phyloP scores from a whole-genome alignment of 2,797 vertebrate genomes.

The Mallotus villosus region DNA sequence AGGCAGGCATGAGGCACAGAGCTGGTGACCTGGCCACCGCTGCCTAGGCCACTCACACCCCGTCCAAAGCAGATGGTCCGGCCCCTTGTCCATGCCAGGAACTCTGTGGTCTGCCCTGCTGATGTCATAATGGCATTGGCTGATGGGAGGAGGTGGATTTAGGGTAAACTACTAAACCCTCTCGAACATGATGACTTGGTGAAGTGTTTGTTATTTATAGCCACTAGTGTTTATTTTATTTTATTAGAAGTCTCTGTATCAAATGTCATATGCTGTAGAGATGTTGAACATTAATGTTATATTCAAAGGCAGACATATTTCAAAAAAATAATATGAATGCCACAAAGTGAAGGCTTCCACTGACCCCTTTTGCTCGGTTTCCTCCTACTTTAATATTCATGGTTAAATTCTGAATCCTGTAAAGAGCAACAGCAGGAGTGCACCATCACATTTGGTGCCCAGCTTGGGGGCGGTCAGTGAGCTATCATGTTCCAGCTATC shows the following conservation, averaged over 20 bases:
- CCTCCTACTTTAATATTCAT: constrained; percentile 66
- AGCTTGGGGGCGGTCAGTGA: constrained; percentile 77
- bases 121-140: constrained; percentile 57
- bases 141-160: constrained; percentile 34
- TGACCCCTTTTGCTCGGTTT: constrained; percentile 54
- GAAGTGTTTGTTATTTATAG: constrained; percentile 15
- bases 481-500: constrained; percentile 77
- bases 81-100: constrained; percentile 61
- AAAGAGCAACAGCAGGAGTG: constrained; percentile 77
- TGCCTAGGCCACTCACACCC: constrained; percentile 58
- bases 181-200: constrained; percentile 20
- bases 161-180: constrained; percentile 15
- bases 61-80: constrained; percentile 74
- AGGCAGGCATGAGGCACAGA: constrained; percentile 66
- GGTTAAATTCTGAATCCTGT: constrained; percentile 75
- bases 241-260: not conserved
- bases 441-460: constrained; percentile 84
- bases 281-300: not conserved
- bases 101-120: constrained; percentile 51
- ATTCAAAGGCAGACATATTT: constrained; percentile 2
- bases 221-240: not conserved
- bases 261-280: not conserved
- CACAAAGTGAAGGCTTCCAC: constrained; percentile 62
- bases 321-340: constrained; percentile 32
- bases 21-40: constrained; percentile 71